Conservation (phyloP, 2,888 invertebrate species). For the Cenopis cana region DNA sequence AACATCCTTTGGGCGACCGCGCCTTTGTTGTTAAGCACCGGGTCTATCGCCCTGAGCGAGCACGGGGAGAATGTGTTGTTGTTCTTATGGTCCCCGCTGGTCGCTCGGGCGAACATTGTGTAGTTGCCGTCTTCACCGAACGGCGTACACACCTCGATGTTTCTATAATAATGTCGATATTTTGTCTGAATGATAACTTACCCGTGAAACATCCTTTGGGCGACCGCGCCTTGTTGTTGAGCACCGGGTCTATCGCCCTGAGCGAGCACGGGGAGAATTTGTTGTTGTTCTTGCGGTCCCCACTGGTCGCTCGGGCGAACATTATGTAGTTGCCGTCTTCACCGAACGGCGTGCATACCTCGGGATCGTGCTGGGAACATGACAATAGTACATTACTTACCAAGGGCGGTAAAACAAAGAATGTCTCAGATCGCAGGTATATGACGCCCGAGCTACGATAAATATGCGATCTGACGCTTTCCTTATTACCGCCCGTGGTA, state of each 20-base stretch:
- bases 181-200: too few species aligned
- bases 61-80: conserved; percentile 99
- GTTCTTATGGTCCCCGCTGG: conserved; percentile 98
- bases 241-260: conserved; percentile 95
- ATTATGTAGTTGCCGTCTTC: conserved; percentile 99
- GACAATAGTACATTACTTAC: too few species aligned
- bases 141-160: conserved; percentile 96
- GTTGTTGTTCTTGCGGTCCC: conserved; percentile 99
- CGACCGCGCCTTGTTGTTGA: conserved; percentile 96
- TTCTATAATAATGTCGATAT: too few species aligned
- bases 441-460: too few species aligned
- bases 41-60: conserved; percentile 95
- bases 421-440: too few species aligned
- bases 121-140: conserved; percentile 99
- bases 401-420: too few species aligned
- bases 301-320: conserved; percentile 99
- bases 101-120: conserved; percentile 99
- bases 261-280: conserved; percentile 98
- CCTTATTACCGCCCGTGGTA: too few species aligned
- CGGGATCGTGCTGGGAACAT: conserved; percentile 94
- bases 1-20: conserved; percentile 95
- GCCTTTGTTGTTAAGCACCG: conserved; percentile 97
- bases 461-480: too few species aligned
- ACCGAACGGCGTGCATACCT: conserved; percentile 96
- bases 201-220: conserved; percentile 97